Evolutionary conservation across 2,797 vertebrate species (phyloP).

Genomic region (Notolepis coatsorum): DNA sequence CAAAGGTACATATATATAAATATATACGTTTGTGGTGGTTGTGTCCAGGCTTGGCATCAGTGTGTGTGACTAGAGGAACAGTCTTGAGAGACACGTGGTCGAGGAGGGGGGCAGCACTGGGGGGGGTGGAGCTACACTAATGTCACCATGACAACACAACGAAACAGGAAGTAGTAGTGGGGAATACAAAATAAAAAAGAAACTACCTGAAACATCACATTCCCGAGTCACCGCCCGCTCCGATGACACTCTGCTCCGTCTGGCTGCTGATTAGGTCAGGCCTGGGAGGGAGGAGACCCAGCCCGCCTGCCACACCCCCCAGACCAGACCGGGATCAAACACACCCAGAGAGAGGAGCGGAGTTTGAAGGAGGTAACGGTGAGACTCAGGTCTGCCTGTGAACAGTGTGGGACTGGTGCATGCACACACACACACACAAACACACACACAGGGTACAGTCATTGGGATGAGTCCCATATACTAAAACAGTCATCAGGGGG

Average conservation of each 20-base stretch:
- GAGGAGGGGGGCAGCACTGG: conserved; percentile 70
- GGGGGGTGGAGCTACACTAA: conserved; percentile 65
- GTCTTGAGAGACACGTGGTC: conserved; percentile 69
- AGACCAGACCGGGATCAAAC: conserved; percentile 29
- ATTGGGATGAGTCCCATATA: conserved; percentile 20
- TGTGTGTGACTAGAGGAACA: conserved; percentile 81
- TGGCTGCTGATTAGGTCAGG: conserved; percentile 12
- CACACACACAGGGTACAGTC: conserved; percentile 23
- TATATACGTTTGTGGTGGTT: conserved; percentile 59
- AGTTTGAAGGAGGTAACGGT: conserved; percentile 60
- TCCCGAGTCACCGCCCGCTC: conserved; percentile 40
- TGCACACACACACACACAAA: conserved; percentile 22
- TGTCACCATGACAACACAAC: conserved; percentile 19
- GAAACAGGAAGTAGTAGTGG: conserved; percentile 29
- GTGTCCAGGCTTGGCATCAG: conserved; percentile 73
- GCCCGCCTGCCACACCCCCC: conserved; percentile 35
- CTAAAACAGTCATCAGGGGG: conserved; percentile 50
- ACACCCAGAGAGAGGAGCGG: conserved; percentile 18
- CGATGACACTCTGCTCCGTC: conserved; percentile 26
- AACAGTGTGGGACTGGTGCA: conserved; percentile 77
- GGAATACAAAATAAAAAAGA: too few species aligned
- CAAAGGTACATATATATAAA: too few species aligned
- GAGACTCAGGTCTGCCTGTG: conserved; percentile 60
- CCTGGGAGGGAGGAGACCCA: conserved; percentile 48
- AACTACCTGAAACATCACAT: conserved; percentile 60